These are phyloP conservation scores for Bolborhynchus lineola DNA, from an alignment of 2,113 vertebrate species.

Conservation along the genomic window DNA sequence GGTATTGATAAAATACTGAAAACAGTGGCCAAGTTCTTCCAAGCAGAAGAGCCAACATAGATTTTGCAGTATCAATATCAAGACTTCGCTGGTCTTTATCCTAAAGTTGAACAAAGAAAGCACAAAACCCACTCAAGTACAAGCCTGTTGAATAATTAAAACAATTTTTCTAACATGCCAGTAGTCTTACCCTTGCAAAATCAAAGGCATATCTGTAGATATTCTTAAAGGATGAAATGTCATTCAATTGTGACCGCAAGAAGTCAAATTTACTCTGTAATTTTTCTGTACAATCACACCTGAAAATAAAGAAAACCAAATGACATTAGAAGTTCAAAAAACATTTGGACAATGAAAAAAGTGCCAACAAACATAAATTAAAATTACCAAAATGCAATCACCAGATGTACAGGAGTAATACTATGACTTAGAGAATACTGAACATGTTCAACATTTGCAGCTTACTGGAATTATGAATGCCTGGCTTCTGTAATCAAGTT, in stretches of 20 bases:
- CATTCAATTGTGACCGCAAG: slow-evolving; percentile 88
- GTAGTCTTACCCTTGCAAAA: slow-evolving; percentile 90
- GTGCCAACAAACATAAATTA: neutral
- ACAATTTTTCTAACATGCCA: neutral
- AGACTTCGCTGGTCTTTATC: slow-evolving; percentile 96
- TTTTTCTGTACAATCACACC: slow-evolving; percentile 93
- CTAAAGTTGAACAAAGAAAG: slow-evolving; percentile 60
- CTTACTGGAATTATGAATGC: neutral
- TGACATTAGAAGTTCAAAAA: neutral
- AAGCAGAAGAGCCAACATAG: slow-evolving; percentile 91
- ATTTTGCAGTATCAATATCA: slow-evolving; percentile 95
- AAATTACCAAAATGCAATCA: neutral
- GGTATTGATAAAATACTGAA: slow-evolving; percentile 91
- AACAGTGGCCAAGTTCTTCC: slow-evolving; percentile 93
- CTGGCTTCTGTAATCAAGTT: neutral
- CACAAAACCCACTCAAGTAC: neutral
- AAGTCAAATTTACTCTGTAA: slow-evolving; percentile 92
- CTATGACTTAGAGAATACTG: neutral
- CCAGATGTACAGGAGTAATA: neutral
- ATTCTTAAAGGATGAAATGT: slow-evolving; percentile 90
- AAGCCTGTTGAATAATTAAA: neutral
- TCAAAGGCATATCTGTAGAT: slow-evolving; percentile 99
- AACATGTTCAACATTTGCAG: neutral
- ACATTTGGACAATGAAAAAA: neutral
- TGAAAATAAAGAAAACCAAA: slow-evolving; percentile 61